These are phyloP conservation scores for Garrulus glandarius DNA, from an alignment of 2,797 vertebrate species.

Conservation along the genomic window DNA sequence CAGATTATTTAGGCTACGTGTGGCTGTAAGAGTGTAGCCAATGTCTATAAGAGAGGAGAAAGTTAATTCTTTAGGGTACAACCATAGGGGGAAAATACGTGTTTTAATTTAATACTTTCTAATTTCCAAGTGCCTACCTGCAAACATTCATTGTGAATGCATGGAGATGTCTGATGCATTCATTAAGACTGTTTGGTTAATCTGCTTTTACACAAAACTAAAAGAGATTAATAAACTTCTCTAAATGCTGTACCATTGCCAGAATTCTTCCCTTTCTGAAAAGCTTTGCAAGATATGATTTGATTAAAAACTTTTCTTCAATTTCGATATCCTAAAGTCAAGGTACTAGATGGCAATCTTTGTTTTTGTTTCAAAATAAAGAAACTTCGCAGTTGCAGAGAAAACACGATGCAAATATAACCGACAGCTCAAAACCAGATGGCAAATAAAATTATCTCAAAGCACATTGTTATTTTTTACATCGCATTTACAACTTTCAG, in stretches of 20 bases:
- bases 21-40: background rate
- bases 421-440: conserved; percentile 57
- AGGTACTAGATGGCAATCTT: conserved; percentile 19
- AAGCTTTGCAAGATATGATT: conserved; percentile 14
- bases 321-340: conserved; percentile 6
- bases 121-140: conserved; percentile 16
- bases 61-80: background rate
- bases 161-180: background rate
- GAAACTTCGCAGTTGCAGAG: conserved; percentile 9
- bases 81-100: background rate
- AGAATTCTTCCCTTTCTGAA: background rate
- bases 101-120: background rate
- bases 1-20: background rate
- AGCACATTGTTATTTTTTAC: conserved; percentile 64
- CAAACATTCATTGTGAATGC: conserved; percentile 3
- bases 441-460: conserved; percentile 63
- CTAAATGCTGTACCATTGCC: background rate
- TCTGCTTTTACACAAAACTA: conserved; percentile 3
- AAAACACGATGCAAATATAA: conserved; percentile 40
- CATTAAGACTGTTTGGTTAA: conserved; percentile 27
- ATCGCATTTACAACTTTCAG: conserved; percentile 24
- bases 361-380: conserved; percentile 44
- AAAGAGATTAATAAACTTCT: conserved; percentile 18
- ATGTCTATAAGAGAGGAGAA: background rate
- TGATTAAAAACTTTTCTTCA: conserved; percentile 18